Conservation (phyloP, 2,113 vertebrate genomes). For the Recurvirostra avosetta region DNA sequence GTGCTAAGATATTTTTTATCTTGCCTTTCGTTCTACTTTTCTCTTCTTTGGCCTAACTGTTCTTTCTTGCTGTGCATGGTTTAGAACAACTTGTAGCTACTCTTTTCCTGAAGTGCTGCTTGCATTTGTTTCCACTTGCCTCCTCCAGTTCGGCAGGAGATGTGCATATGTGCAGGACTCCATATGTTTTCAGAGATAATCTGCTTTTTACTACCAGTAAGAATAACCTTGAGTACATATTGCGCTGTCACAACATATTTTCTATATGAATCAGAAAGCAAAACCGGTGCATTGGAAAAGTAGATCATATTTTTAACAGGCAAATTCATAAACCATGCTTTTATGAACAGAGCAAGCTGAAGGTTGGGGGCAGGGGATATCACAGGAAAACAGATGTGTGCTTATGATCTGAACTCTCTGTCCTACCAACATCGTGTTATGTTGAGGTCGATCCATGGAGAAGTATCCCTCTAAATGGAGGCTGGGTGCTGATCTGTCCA, state of each 20-base stretch:
- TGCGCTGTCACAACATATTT: slow-evolving; percentile 58
- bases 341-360: slow-evolving; percentile 16
- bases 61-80: neutral
- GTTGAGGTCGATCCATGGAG: neutral
- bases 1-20: neutral
- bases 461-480: neutral
- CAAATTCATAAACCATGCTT: slow-evolving; percentile 26
- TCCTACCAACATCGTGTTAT: neutral
- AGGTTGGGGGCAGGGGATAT: neutral
- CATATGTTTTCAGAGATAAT: slow-evolving; percentile 51
- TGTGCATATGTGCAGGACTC: neutral
- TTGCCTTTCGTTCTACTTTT: neutral
- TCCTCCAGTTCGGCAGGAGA: neutral
- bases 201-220: slow-evolving; percentile 63
- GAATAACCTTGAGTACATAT: slow-evolving; percentile 56
- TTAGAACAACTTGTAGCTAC: neutral
- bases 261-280: slow-evolving; percentile 21
- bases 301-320: slow-evolving; percentile 22
- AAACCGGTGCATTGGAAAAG: slow-evolving; percentile 26
- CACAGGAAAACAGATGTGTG: slow-evolving; percentile 30
- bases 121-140: neutral
- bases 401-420: neutral
- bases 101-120: neutral
- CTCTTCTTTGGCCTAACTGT: neutral
- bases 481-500: neutral